These are phyloP conservation scores for Orestias chungarensis DNA, from an alignment of 2,797 vertebrate species.

Conservation along the genomic window DNA sequence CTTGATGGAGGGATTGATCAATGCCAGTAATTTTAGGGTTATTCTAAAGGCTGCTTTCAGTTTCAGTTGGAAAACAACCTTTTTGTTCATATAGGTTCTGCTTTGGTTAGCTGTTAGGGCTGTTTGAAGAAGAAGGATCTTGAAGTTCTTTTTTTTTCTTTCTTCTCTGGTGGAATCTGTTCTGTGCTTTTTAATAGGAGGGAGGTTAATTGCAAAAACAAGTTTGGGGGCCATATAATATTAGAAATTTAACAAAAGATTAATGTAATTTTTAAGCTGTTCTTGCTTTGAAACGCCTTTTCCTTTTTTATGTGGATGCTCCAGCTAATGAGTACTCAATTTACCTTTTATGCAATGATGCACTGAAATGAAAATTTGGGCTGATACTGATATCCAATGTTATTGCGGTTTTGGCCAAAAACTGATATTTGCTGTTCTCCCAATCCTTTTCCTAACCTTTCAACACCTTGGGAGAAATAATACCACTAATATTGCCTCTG, in stretches of 20 bases:
- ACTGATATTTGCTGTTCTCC: no score
- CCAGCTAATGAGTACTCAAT: not conserved
- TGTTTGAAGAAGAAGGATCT: not conserved
- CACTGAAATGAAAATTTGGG: no score
- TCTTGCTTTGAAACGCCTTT: no score
- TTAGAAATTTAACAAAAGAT: not conserved
- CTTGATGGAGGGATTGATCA: constrained; percentile 18
- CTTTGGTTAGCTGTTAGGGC: not conserved
- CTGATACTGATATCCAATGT: no score
- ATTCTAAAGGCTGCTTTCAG: not conserved
- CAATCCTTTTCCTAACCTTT: no score
- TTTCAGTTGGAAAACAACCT: constrained; percentile 2
- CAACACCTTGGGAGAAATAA: no score
- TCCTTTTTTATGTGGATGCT: not conserved
- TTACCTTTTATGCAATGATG: no score
- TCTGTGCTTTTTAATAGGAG: not conserved
- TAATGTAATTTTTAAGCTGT: not conserved
- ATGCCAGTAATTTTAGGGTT: constrained; percentile 23
- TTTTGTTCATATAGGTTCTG: not conserved
- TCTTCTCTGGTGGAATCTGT: not conserved
- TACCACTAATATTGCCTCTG: no score
- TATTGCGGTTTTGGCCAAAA: no score
- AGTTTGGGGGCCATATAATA: not conserved
- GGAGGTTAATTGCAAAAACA: not conserved
- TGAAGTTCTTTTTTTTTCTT: not conserved